Evolutionary conservation across 2,113 vertebrate genomes (phyloP).

Genomic region (Corydoras maculifer): DNA sequence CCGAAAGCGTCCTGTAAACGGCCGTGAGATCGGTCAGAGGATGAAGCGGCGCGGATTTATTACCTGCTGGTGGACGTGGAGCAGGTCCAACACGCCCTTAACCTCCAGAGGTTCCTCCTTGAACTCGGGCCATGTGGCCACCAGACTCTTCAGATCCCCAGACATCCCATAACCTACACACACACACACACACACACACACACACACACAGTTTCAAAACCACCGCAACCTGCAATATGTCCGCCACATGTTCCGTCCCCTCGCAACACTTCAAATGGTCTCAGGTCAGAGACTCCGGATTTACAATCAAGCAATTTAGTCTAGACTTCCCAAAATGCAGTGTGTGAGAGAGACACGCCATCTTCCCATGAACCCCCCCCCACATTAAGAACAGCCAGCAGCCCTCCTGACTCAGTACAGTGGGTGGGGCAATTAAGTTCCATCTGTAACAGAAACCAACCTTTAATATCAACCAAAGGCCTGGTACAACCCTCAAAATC

Average conservation of each 20-base stretch:
- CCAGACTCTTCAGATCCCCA: conserved; percentile 72
- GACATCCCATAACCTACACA: conserved; percentile 75
- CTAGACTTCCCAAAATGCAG: conserved; percentile 2
- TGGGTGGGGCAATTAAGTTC: too few relatives aligned
- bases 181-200: conserved; percentile 11
- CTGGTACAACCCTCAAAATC: too few relatives aligned
- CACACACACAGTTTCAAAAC: neutral
- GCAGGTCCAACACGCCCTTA: conserved; percentile 68
- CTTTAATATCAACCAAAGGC: too few relatives aligned
- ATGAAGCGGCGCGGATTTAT: neutral
- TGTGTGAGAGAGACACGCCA: neutral
- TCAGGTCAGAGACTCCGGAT: neutral
- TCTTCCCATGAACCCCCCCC: neutral
- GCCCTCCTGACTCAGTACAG: neutral
- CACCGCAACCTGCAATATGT: neutral
- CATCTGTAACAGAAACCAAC: too few relatives aligned
- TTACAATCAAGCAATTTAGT: neutral
- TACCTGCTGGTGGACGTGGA: conserved; percentile 72
- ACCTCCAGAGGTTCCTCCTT: conserved; percentile 55
- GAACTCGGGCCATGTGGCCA: conserved; percentile 61
- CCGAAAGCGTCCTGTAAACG: neutral
- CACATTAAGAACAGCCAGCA: neutral
- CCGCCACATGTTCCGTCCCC: neutral
- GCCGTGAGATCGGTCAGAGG: neutral
- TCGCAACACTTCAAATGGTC: neutral